Conservation (phyloP, 1,140 invertebrate species). For the Drosophila tsacasi region DNA sequence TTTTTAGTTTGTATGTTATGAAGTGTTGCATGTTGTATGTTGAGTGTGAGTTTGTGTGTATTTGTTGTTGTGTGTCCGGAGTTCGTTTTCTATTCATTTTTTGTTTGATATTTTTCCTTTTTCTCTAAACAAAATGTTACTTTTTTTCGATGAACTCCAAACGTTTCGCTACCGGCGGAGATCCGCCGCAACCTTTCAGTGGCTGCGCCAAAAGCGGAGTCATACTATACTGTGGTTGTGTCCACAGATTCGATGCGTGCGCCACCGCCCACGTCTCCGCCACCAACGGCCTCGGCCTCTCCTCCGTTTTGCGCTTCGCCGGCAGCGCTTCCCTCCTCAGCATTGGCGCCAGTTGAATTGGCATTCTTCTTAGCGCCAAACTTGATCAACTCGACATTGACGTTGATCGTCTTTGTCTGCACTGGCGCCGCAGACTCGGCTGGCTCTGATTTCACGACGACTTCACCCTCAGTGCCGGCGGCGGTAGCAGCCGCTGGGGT, state of each 20-base stretch:
- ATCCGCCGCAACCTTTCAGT: conserved; percentile 75
- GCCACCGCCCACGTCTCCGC: conserved; percentile 56
- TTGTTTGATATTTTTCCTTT: conserved; percentile 65
- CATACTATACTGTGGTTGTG: conserved; percentile 85
- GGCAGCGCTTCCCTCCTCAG: conserved; percentile 47
- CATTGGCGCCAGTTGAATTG: conserved; percentile 45
- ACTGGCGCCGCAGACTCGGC: conserved; percentile 47
- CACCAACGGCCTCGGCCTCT: conserved; percentile 34
- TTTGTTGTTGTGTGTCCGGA: conserved; percentile 51
- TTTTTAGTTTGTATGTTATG: conserved; percentile 35
- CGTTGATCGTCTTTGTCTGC: conserved; percentile 80
- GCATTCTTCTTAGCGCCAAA: conserved; percentile 67
- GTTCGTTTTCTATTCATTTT: conserved; percentile 58
- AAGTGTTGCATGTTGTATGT: conserved; percentile 22
- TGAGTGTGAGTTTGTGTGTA: conserved; percentile 43
- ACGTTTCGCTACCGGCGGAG: conserved; percentile 65
- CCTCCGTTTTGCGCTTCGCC: conserved; percentile 57
- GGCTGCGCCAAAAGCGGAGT: conserved; percentile 65
- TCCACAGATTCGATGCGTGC: conserved; percentile 83
- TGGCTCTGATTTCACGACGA: conserved; percentile 43
- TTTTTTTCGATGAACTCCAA: conserved; percentile 80
- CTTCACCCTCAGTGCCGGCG: conserved; percentile 54
- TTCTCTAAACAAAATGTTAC: conserved; percentile 80
- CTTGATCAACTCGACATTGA: conserved; percentile 77
- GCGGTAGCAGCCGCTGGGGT: conserved; percentile 35